phyloP scores from a whole-genome alignment of 2,797 vertebrate genomes.

The Podarcis siculus region DNA sequence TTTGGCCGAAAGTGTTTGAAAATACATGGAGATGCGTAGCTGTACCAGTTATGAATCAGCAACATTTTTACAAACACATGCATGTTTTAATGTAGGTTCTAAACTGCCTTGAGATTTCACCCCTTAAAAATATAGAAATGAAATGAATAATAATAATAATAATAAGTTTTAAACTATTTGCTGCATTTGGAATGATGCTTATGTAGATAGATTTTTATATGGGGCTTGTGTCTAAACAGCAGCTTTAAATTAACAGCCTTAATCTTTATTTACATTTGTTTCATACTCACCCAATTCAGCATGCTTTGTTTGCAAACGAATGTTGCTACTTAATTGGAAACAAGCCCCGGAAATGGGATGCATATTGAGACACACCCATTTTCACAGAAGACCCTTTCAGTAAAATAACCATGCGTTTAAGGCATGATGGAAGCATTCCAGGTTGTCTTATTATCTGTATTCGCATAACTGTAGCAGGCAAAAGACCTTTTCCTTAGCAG shows the following conservation, averaged over 20 bases:
- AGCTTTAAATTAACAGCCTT: not conserved
- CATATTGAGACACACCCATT: not conserved
- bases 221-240: not conserved
- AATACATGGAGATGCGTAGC: not conserved
- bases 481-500: conserved; percentile 2
- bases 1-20: not conserved
- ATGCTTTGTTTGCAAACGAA: conserved; percentile 10
- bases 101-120: no score
- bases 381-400: conserved; percentile 6
- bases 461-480: not conserved
- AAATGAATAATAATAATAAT: no score
- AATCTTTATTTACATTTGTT: not conserved
- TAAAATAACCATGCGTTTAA: conserved; percentile 28
- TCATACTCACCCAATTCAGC: not conserved
- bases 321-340: conserved; percentile 14
- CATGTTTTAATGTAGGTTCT: not conserved
- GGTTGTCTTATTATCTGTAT: not conserved
- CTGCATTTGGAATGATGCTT: not conserved
- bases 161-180: not conserved
- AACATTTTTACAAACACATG: not conserved
- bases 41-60: not conserved
- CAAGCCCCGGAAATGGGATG: not conserved
- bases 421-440: conserved; percentile 12
- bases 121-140: no score
- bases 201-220: not conserved